Percentiles rank a stretch among this genome's conserved stretches.
Conservation (phyloP, 1,140 invertebrate genomes). For the Listronotus oregonensis region DNA sequence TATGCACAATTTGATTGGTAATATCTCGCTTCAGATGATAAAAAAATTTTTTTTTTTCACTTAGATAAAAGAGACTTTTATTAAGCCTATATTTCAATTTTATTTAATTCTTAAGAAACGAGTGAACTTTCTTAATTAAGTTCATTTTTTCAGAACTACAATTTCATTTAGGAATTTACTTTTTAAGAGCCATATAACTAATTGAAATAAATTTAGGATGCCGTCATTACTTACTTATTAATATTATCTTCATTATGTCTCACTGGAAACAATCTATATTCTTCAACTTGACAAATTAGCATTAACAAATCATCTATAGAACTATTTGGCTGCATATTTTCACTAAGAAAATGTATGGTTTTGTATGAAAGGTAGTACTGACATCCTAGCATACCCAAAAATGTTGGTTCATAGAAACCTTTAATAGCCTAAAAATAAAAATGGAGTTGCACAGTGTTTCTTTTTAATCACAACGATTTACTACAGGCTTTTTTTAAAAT, state of each 20-base stretch:
- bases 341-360: conserved; percentile 84
- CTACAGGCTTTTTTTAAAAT: too few relatives aligned
- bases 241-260: conserved; percentile 97
- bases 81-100: too few relatives aligned
- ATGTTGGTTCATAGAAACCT: conserved; percentile 66
- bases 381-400: conserved; percentile 91
- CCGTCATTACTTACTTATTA: conserved; percentile 72
- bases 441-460: conserved; percentile 71
- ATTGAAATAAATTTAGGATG: conserved; percentile 6
- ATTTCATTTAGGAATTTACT: too few relatives aligned
- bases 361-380: conserved; percentile 97
- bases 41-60: too few relatives aligned
- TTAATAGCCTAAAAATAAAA: conserved; percentile 45
- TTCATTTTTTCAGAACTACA: too few relatives aligned
- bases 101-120: too few relatives aligned
- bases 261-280: conserved; percentile 94
- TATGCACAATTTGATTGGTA: too few relatives aligned
- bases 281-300: conserved; percentile 83
- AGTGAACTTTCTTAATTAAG: too few relatives aligned
- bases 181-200: too few relatives aligned
- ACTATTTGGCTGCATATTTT: conserved; percentile 68
- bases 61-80: too few relatives aligned
- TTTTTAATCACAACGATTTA: too few relatives aligned
- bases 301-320: conserved; percentile 77
- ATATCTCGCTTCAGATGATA: too few relatives aligned